Evolutionary conservation across 2,113 vertebrate genomes (phyloP), one percentile per base, ranked within the genome.

Genomic region (Arvicanthis niloticus): DNA sequence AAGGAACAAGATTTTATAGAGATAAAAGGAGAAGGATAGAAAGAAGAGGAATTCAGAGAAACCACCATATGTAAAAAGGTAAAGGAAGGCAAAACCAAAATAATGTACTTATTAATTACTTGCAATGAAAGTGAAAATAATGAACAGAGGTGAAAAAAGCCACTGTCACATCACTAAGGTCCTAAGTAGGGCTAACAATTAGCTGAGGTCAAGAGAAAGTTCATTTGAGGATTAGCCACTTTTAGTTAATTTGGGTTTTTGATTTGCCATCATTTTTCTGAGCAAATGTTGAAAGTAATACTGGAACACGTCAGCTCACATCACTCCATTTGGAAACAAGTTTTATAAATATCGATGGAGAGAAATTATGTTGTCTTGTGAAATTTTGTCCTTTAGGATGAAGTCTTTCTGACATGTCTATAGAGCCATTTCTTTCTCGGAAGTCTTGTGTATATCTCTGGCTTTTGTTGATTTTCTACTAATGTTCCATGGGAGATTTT

Each of bases 211-310:
- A 58, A 37, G 48, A n/a, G 72, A 5, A 75, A 92, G 65, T 70
- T 92, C 76, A 96, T 94, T 24, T 91, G 77, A 97, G 86, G 88
- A 89, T 37, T 89, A 94, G 88, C 45, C 45, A 94, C 62, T 94
- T 51, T 91, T 73, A 95, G 77, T 92, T 97, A 37, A 96, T 94
- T 94, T 94, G 72, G 24, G 10, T 93, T 97, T 91, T 87, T 95
- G 87, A 84, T 94, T 96, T 93, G 78, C 89, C 48, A 73, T 91
- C 76, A 75, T 92, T 97, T 65, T 72, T 91, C 58, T 72, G 34
- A 85, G 84, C 58, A 76, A 89, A 82, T 62, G 42, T 92, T 86
- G 40, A 77, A 80, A 95, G 87, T 56, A 91, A 93, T 84, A 40
- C 67, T 82, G 73, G 29, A 91, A 87, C 40, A 91, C 16, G 94